Evolutionary conservation across 2,113 vertebrate species (phyloP).

Genomic region (Salvelinus fontinalis): DNA sequence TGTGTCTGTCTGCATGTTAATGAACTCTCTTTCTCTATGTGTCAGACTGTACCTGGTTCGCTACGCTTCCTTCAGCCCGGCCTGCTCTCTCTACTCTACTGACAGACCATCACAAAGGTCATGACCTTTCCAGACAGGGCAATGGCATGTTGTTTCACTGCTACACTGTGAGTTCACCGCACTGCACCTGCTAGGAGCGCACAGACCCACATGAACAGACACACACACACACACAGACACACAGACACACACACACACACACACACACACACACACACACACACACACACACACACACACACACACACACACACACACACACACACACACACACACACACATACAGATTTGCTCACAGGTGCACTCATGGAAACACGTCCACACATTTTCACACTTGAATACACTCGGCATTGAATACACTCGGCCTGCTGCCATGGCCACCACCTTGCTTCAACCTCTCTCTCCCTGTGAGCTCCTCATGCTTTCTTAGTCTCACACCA

Average conservation of each 20-base stretch:
- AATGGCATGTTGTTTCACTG: constrained; percentile 43
- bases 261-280: background rate
- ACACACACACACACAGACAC: background rate
- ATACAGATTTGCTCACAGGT: no score
- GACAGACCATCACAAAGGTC: constrained; percentile 61
- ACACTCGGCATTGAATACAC: no score
- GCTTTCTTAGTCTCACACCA: background rate
- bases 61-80: background rate
- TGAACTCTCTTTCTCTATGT: constrained; percentile 31
- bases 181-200: background rate
- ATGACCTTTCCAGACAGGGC: constrained; percentile 46
- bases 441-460: background rate
- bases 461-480: background rate
- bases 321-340: background rate
- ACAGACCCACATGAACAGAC: constrained; percentile 12
- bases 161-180: background rate
- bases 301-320: constrained; percentile 7
- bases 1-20: constrained; percentile 49
- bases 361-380: no score
- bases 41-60: background rate
- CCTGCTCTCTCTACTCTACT: constrained; percentile 45
- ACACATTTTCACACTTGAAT: no score
- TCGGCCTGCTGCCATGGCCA: background rate
- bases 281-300: background rate
- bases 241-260: constrained; percentile 10